Conservation (phyloP, 2,888 invertebrate genomes). For the Eretmocerus hayati region DNA sequence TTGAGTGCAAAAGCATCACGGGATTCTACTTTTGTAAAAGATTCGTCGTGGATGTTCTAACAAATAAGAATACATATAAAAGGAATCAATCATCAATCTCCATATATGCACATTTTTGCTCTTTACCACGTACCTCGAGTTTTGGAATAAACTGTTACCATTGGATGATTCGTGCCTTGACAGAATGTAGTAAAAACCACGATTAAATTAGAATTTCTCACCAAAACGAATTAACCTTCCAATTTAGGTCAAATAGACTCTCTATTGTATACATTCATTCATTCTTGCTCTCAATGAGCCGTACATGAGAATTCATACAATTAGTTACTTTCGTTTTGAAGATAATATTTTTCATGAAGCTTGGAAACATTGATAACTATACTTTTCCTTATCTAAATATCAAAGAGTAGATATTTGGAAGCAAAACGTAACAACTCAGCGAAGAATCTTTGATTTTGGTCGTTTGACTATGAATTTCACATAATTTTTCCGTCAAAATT, state of each 20-base stretch:
- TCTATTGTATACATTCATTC: constrained; percentile 9
- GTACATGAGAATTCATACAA: constrained; percentile 14
- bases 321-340: constrained; percentile 9
- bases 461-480: background rate
- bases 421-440: background rate
- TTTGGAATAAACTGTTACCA: too few species aligned
- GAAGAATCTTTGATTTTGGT: background rate
- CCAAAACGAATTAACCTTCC: constrained; percentile 10
- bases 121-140: too few species aligned
- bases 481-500: background rate
- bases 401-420: constrained; percentile 4
- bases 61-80: constrained; percentile 10
- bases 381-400: constrained; percentile 13
- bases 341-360: constrained; percentile 10
- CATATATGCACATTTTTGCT: constrained; percentile 9
- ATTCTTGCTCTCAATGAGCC: constrained; percentile 11
- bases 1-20: constrained; percentile 15
- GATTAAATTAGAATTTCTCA: constrained; percentile 12
- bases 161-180: too few species aligned
- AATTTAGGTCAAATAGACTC: constrained; percentile 10
- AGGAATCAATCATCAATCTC: constrained; percentile 17
- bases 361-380: constrained; percentile 16
- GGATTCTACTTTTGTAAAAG: constrained; percentile 4
- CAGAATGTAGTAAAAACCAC: too few species aligned
- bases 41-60: constrained; percentile 3